Conservation (phyloP, 2,797 vertebrate genomes). For the Borostomias antarcticus region DNA sequence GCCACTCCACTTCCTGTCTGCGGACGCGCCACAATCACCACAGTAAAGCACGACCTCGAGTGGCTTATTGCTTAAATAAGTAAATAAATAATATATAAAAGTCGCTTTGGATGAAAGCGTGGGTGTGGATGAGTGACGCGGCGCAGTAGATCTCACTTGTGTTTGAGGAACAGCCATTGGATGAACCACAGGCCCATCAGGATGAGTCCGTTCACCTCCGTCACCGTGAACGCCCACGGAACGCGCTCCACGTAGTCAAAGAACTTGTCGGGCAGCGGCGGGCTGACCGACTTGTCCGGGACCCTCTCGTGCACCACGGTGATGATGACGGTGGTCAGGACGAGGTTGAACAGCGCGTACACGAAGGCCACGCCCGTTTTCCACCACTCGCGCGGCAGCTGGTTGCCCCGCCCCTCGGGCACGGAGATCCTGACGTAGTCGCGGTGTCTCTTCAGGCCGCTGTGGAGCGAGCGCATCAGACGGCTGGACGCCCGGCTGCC, state of each 20-base stretch:
- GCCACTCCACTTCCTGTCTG: too few relatives aligned
- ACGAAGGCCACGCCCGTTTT: conserved; percentile 92
- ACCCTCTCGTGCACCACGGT: conserved; percentile 94
- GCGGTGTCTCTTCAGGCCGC: conserved; percentile 77
- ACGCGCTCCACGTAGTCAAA: conserved; percentile 91
- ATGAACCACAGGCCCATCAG: conserved; percentile 85
- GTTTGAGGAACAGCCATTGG: conserved; percentile 92
- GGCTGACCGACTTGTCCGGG: conserved; percentile 88
- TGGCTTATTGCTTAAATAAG: background rate
- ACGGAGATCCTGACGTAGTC: conserved; percentile 87
- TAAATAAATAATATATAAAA: background rate
- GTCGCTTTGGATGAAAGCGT: background rate
- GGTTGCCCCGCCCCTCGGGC: conserved; percentile 72
- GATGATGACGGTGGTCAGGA: conserved; percentile 92
- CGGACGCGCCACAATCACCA: too few relatives aligned
- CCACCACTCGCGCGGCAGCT: conserved; percentile 92
- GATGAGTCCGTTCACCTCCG: conserved; percentile 92
- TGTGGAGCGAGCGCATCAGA: conserved; percentile 74
- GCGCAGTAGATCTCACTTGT: conserved; percentile 84
- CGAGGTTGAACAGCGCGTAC: conserved; percentile 86
- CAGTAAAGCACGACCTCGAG: too few relatives aligned
- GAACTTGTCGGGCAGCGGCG: conserved; percentile 96
- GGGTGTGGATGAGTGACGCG: too few relatives aligned
- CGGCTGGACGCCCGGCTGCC: conserved; percentile 66
- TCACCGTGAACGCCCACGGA: conserved; percentile 93